Base-by-base conservation (phyloP, 2,113 vertebrate species). In the Rissa tridactyla region DNA sequence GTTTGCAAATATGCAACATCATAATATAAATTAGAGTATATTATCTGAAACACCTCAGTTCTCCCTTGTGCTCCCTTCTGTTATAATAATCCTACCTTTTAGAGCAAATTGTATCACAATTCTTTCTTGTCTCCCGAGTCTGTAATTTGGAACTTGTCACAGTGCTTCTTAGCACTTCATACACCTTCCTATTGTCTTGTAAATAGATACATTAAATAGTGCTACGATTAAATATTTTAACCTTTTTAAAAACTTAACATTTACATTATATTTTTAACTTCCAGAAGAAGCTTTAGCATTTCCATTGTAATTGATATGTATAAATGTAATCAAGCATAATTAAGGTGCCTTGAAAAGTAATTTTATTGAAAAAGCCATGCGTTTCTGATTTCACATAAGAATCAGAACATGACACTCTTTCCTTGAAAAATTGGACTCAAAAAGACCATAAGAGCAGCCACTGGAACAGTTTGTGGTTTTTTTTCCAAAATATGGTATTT, bases 21-120 rank as follows among this genome's bases (percentile, higher is more conserved):
- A 57, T 57, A 46, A 65, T n/a, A 90, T 72, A 86, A 86, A 95
- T 94, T 64, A 82, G 18, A 73, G 32, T 15, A 32, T 61, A 70
- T 86, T 86, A 90, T 57, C 73, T 80, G 94, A 88, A 82, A 76
- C 73, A 72, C 54, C 68, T 80, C 27, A 1, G 30, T 81, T 86
- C 91, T 85, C 40, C 44, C 88, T 86, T 38, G 61, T 75, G 73
- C 70, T 91, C n/a, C 13, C 55, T 90, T 75, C 71, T 76, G 46
- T 92, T 88, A 52, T 84, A 81, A 97, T 96, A 89, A 94, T n/a
- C 49, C 62, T 38, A 61, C 86, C 57, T 86, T 83, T 82, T 89
- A 88, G 80, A 86, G 76, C 34, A 88, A 96, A 91, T 47, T 42
- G 38, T 88, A 72, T 64, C 91, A 86, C 86, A 89, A 44, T 58